Evolutionary conservation across 2,888 invertebrate genomes (phyloP).

Genomic region (Drosophila sordidula): DNA sequence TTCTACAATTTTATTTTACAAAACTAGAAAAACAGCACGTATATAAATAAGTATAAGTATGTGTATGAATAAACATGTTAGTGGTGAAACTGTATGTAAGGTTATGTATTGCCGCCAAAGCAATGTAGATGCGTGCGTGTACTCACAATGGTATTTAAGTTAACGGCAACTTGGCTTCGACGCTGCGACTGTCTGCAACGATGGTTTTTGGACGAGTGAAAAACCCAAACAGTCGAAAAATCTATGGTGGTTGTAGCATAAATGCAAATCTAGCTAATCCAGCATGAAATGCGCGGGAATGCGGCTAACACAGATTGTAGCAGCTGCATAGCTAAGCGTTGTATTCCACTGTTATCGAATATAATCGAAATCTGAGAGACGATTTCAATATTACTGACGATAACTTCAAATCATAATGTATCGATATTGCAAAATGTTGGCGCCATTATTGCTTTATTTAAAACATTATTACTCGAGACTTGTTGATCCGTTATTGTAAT

Average conservation of each 20-base stretch:
- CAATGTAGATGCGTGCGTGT: slow-evolving; percentile 16
- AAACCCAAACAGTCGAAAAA: slow-evolving; percentile 35
- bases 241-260: slow-evolving; percentile 27
- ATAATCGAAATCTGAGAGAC: slow-evolving; percentile 1
- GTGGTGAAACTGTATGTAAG: slow-evolving; percentile 43
- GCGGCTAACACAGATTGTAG: slow-evolving; percentile 14
- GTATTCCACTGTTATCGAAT: slow-evolving; percentile 13
- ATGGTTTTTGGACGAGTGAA: slow-evolving; percentile 62
- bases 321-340: slow-evolving; percentile 32
- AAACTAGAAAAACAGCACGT: slow-evolving; percentile 35
- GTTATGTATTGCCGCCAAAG: slow-evolving; percentile 49
- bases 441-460: background rate
- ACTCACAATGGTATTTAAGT: slow-evolving; percentile 30
- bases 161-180: slow-evolving; percentile 5
- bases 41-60: background rate
- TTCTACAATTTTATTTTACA: slow-evolving; percentile 38
- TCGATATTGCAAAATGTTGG: slow-evolving; percentile 9
- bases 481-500: background rate
- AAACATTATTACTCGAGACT: background rate
- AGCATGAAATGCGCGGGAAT: slow-evolving; percentile 56
- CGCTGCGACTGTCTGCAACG: slow-evolving; percentile 46
- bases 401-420: background rate
- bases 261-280: slow-evolving; percentile 26
- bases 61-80: background rate
- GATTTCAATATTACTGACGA: background rate